A percentile compares a stretch with the other conserved stretches of the same genome.
phyloP scores from a whole-genome alignment of 2,888 invertebrate genomes.

The Tetrapedia diversipes region DNA sequence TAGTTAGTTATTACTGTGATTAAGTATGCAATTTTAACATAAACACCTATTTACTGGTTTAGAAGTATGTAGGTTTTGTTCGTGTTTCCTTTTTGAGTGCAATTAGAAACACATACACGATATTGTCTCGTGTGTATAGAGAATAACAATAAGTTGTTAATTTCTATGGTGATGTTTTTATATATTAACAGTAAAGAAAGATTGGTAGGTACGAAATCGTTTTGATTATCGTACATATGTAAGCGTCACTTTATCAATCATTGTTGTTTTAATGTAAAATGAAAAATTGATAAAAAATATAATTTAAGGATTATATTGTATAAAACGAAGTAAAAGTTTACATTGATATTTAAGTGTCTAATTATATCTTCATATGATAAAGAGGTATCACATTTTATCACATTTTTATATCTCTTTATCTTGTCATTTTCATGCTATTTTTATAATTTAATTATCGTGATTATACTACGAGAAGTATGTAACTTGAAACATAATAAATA shows the following conservation, averaged over 20 bases:
- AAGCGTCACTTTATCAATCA: slow-evolving; percentile 35
- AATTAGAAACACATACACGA: slow-evolving; percentile 43
- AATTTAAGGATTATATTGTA: slow-evolving; percentile 40
- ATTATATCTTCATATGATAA: background rate
- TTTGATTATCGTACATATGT: slow-evolving; percentile 37
- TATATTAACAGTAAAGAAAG: slow-evolving; percentile 28
- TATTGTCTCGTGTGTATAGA: slow-evolving; percentile 17
- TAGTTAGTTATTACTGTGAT: slow-evolving; percentile 63
- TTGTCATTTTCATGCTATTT: background rate
- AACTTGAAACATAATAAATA: slow-evolving; percentile 33
- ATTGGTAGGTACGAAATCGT: slow-evolving; percentile 37
- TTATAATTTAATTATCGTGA: background rate
- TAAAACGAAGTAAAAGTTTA: slow-evolving; percentile 33
- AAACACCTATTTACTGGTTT: slow-evolving; percentile 49
- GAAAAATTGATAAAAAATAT: slow-evolving; percentile 24
- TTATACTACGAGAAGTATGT: background rate
- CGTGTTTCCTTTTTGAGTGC: slow-evolving; percentile 47
- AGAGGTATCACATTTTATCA: slow-evolving; percentile 17
- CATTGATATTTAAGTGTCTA: slow-evolving; percentile 47
- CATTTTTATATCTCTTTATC: slow-evolving; percentile 13
- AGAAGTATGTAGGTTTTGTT: slow-evolving; percentile 39
- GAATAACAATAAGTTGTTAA: slow-evolving; percentile 23
- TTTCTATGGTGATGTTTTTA: slow-evolving; percentile 42
- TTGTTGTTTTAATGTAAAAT: slow-evolving; percentile 45
- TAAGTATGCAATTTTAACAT: slow-evolving; percentile 62